Evolutionary conservation across 2,113 vertebrate species (phyloP), one percentile per base, ranked within the genome.

Genomic region (Poecilia latipinna): DNA sequence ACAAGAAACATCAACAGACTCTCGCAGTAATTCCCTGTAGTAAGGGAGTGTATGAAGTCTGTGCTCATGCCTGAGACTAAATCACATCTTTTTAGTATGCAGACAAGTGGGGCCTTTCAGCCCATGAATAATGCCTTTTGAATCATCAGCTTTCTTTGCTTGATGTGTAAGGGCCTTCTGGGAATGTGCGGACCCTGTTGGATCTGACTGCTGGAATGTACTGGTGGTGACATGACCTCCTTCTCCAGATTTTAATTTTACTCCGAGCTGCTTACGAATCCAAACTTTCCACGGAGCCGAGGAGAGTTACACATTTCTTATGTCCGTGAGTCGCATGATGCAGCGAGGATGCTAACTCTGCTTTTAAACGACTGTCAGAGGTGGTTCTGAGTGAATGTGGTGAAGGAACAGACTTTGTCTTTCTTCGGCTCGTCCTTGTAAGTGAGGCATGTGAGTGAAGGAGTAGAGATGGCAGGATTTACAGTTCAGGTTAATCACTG

Each of bases 31-130:
- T 10, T 57, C 51, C 51, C 51, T n/a, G 51, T 24, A 57, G 24
- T 11, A 24, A 57, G 8, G 51, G 51, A 57, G 10, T 57, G 51
- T 17, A 57, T 57, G 24, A n/a, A 57, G 51, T 57, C 19, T 57
- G 4, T 57, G 22, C 51, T n/a, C n/a, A n/a, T 57, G 17, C 24
- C 24, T 8, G 10, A 24, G 19, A 57, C 51, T 57, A 57, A 57
- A 57, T 57, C 51, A 57, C 24, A n/a, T 57, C 51, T 57, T 57
- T 57, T 57, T 57, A 57, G 51, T 57, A 57, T 57, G 51, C 51
- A 57, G 51, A 57, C 51, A 57, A 57, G 51, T 24, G 51, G 51
- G 51, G 22, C 51, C 51, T 57, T 57, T 57, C 51, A 57, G 51
- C 51, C 22, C 22, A 57, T 57, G 51, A 57, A 57, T 57, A 57